A percentile compares a stretch with the other conserved stretches of the same genome.
Evolutionary conservation across 2,888 invertebrate genomes (phyloP).

Genomic region (Sisyra terminalis): DNA sequence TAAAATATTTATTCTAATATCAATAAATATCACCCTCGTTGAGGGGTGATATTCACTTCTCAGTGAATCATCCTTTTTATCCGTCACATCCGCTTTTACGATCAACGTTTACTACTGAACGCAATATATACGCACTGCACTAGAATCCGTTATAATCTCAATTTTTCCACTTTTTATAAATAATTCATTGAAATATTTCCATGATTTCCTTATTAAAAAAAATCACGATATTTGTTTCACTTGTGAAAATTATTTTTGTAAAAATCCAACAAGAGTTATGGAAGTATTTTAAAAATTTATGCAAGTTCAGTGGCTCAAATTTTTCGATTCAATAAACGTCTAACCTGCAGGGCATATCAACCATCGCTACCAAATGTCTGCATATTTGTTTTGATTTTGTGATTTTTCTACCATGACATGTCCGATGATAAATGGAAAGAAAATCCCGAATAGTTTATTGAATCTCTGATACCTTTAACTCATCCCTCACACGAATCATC

Average conservation of each 20-base stretch:
- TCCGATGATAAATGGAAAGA: slow-evolving; percentile 21
- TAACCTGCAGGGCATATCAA: neutral
- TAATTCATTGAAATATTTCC: no score
- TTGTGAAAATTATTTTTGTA: no score
- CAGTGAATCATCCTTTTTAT: neutral
- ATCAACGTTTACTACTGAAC: neutral
- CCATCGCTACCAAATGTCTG: slow-evolving; percentile 17
- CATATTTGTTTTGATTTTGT: slow-evolving; percentile 28
- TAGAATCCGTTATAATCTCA: no score
- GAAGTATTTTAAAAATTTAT: no score
- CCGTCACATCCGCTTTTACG: slow-evolving; percentile 1
- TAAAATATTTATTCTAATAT: slow-evolving; percentile 6
- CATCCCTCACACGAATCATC: neutral
- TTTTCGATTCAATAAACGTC: slow-evolving; percentile 1
- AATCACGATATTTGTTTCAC: no score
- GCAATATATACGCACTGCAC: no score
- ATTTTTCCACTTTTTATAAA: no score
- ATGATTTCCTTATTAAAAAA: no score
- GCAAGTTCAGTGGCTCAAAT: no score
- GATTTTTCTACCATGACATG: slow-evolving; percentile 15
- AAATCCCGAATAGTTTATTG: slow-evolving; percentile 26
- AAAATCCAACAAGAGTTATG: no score
- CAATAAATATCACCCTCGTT: slow-evolving; percentile 1
- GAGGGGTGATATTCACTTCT: neutral
- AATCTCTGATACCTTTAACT: slow-evolving; percentile 12